These are phyloP conservation scores for Esox niger DNA, from an alignment of 2,113 vertebrate genomes.

Conservation along the genomic window DNA sequence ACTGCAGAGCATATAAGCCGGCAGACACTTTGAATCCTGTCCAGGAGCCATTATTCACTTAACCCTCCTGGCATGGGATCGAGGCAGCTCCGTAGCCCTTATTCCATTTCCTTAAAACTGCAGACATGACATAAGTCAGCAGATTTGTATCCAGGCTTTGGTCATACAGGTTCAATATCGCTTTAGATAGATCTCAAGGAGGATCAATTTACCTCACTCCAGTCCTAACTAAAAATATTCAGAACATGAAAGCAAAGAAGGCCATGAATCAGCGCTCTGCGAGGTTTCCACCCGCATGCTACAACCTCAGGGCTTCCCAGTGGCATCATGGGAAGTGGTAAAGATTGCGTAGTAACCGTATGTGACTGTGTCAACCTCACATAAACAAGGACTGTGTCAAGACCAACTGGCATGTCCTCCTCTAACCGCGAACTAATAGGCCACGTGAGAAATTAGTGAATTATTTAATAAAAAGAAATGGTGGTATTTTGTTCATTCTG, in stretches of 20 bases:
- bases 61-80: neutral
- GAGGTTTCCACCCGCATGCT: neutral
- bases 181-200: neutral
- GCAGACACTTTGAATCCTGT: no score
- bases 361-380: no score
- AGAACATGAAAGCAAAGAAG: neutral
- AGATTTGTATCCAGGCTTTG: neutral
- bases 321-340: neutral
- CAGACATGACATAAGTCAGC: conserved; percentile 25
- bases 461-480: no score
- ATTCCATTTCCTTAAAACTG: conserved; percentile 18
- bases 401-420: no score
- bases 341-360: neutral
- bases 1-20: no score
- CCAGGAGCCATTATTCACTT: neutral
- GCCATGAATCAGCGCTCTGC: neutral
- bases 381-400: no score
- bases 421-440: no score
- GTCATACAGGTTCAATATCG: neutral
- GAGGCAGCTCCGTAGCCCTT: conserved; percentile 8
- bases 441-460: no score
- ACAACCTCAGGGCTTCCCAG: neutral
- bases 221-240: neutral
- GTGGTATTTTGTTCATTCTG: no score
- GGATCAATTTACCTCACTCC: neutral